phyloP scores from a whole-genome alignment of 2,888 invertebrate species.

The Blera fallax region DNA sequence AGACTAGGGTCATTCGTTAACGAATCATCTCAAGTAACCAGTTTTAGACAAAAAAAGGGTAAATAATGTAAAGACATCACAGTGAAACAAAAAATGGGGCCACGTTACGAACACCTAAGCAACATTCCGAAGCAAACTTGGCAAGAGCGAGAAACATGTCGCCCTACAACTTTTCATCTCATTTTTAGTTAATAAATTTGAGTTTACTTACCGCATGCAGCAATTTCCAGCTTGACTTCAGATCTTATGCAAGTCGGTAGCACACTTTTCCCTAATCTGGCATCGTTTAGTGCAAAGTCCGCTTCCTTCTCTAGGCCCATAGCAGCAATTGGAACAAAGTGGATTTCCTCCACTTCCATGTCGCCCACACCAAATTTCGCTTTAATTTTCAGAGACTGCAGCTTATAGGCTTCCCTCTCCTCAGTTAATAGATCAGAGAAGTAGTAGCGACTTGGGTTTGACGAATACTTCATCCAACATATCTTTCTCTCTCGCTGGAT shows the following conservation, averaged over 20 bases:
- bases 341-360: constrained; percentile 86
- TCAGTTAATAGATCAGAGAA: constrained; percentile 84
- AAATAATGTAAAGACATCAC: no score
- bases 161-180: no score
- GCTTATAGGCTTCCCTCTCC: constrained; percentile 79
- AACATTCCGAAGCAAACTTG: no score
- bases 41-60: no score
- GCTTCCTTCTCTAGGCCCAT: constrained; percentile 60
- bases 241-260: constrained; percentile 77
- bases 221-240: constrained; percentile 77
- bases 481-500: constrained; percentile 90
- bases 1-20: no score
- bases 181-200: no score
- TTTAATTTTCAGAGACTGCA: constrained; percentile 84
- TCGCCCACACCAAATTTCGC: constrained; percentile 86
- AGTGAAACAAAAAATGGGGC: no score
- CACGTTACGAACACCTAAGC: no score
- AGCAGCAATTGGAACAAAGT: constrained; percentile 77
- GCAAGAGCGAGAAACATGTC: no score
- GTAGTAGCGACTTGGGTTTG: constrained; percentile 87
- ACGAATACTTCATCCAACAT: constrained; percentile 93
- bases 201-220: constrained; percentile 77
- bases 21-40: no score
- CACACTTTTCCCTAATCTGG: constrained; percentile 58
- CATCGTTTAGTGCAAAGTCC: constrained; percentile 74